These are phyloP conservation scores for Heliangelus exortis DNA, from an alignment of 2,797 vertebrate genomes.

Conservation along the genomic window DNA sequence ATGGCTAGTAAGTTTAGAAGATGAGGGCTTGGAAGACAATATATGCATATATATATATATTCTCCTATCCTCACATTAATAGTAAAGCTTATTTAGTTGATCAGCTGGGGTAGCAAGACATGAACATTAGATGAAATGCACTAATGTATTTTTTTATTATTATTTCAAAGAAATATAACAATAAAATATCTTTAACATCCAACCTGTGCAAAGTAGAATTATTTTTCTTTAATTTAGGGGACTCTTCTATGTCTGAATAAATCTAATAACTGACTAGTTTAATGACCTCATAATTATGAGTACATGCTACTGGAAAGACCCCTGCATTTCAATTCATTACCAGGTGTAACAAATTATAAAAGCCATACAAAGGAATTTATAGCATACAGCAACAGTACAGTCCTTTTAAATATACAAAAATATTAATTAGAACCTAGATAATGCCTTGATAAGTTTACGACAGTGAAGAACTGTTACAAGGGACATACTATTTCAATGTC, in stretches of 20 bases:
- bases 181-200: neutral
- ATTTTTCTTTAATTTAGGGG: neutral
- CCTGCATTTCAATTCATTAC: neutral
- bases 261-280: neutral
- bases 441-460: neutral
- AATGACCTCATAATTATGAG: neutral
- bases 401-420: constrained; percentile 7
- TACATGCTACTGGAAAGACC: neutral
- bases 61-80: neutral
- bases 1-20: neutral
- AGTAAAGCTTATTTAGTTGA: neutral
- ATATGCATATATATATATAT: neutral
- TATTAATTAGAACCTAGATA: neutral
- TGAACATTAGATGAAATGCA: neutral
- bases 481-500: neutral
- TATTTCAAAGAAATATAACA: neutral
- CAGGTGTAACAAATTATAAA: neutral
- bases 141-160: neutral
- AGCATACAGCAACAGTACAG: neutral
- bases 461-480: neutral
- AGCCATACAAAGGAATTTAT: neutral
- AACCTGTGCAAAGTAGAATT: neutral
- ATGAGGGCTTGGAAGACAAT: neutral
- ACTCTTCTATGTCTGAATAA: neutral
- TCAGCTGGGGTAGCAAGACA: neutral